Percentiles rank a stretch among this genome's conserved stretches.
Evolutionary conservation across 2,888 invertebrate genomes (phyloP).

Genomic region (Pogonocherus hispidulus): DNA sequence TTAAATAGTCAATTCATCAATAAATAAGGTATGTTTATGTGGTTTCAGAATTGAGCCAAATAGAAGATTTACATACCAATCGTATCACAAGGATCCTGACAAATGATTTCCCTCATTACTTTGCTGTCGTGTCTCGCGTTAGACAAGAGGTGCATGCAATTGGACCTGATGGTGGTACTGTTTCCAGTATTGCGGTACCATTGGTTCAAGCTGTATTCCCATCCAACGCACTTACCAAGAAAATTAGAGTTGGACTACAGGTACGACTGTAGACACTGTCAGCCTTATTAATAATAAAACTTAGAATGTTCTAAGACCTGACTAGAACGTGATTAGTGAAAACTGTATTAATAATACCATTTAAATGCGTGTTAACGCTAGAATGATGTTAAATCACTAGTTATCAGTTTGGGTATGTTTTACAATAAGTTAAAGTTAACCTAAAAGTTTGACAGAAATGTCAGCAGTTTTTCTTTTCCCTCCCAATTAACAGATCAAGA

Average conservation of each 20-base stretch:
- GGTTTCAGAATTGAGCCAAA: conserved; percentile 80
- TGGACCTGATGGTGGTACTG: conserved; percentile 97
- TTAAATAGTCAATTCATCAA: too few species aligned
- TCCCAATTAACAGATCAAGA: too few species aligned
- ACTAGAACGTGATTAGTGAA: too few species aligned
- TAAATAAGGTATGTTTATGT: too few species aligned
- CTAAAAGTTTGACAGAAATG: too few species aligned
- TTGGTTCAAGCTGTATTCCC: conserved; percentile 91
- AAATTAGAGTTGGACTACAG: conserved; percentile 97
- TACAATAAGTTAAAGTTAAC: too few species aligned
- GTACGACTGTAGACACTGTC: conserved; percentile 66
- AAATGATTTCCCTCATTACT: conserved; percentile 97
- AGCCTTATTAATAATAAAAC: background rate
- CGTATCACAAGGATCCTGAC: conserved; percentile 95
- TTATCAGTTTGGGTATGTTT: too few species aligned
- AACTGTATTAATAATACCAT: too few species aligned
- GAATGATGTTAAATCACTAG: too few species aligned
- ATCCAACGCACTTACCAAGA: conserved; percentile 96
- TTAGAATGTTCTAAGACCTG: too few species aligned
- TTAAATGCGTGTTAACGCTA: too few species aligned
- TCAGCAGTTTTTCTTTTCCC: too few species aligned
- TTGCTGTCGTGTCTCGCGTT: conserved; percentile 94
- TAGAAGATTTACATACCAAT: conserved; percentile 88
- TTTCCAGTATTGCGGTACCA: conserved; percentile 94
- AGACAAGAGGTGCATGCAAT: conserved; percentile 97